A percentile compares a stretch with the other conserved stretches of the same genome.
Evolutionary conservation across 2,113 vertebrate genomes (phyloP).

Genomic region (Taxidea taxus): DNA sequence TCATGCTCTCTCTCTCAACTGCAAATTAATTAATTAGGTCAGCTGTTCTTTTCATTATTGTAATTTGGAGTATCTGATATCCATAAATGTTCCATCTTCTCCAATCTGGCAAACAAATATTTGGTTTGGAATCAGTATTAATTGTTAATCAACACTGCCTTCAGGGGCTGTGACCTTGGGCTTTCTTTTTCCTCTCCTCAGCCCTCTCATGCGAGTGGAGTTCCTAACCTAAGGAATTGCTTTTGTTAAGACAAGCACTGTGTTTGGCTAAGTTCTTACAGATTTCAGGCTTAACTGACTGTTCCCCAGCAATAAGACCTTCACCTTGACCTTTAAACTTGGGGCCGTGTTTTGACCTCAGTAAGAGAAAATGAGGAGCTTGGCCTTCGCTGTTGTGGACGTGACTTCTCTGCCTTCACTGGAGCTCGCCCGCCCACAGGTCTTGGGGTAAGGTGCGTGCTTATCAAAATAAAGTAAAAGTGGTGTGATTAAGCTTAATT

Average conservation of each 20-base stretch:
- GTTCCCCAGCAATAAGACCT: neutral
- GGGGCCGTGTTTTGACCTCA: neutral
- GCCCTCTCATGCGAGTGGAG: neutral
- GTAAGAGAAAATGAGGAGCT: neutral
- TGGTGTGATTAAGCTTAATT: neutral
- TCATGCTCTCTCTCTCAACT: no score
- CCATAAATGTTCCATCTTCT: neutral
- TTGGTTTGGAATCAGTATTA: neutral
- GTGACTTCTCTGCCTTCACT: neutral
- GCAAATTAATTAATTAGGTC: neutral
- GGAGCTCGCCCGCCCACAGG: neutral
- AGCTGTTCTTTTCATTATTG: neutral
- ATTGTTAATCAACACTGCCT: neutral
- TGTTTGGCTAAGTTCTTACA: neutral
- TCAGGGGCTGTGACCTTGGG: neutral
- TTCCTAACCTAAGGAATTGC: neutral
- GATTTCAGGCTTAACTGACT: neutral
- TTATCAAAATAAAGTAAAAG: conserved; percentile 24
- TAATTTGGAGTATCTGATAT: neutral
- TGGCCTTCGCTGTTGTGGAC: neutral
- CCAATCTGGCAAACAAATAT: neutral
- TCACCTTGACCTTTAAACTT: neutral
- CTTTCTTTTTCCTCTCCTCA: neutral
- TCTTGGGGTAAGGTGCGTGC: neutral
- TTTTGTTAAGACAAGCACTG: neutral